These are phyloP conservation scores for Macrochelys suwanniensis DNA, from an alignment of 2,797 vertebrate species.

Conservation along the genomic window DNA sequence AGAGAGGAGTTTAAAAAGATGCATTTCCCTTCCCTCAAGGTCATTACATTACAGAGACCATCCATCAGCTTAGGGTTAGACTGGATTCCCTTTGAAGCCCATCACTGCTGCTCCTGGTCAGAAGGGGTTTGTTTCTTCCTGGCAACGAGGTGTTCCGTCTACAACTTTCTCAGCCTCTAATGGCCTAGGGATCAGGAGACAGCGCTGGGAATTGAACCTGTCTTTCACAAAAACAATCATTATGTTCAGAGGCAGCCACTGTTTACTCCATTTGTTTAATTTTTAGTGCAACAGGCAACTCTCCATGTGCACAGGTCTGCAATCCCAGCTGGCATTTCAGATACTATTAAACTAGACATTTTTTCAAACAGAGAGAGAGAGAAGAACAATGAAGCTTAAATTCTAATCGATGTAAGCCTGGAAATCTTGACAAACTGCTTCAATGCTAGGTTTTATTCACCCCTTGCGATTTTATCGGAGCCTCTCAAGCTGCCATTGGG, in stretches of 20 bases:
- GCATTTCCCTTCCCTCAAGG: background rate
- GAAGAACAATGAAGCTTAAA: conserved; percentile 20
- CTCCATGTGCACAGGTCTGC: background rate
- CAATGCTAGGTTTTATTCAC: conserved; percentile 34
- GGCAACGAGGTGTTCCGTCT: background rate
- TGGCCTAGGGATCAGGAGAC: background rate
- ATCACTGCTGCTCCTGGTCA: background rate
- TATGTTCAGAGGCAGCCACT: background rate
- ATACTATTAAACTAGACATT: background rate
- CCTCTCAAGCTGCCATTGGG: conserved; percentile 47
- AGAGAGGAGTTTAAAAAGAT: background rate
- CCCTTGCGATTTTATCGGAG: conserved; percentile 21
- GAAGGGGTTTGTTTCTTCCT: background rate
- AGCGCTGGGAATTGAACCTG: background rate
- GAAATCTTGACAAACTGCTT: conserved; percentile 50
- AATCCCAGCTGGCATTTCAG: background rate
- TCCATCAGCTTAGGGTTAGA: background rate
- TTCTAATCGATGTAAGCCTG: background rate
- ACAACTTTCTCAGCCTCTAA: background rate
- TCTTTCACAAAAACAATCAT: background rate
- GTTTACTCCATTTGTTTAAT: background rate
- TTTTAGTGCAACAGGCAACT: background rate
- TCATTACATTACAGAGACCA: background rate
- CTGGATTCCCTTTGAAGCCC: background rate
- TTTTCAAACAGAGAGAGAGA: background rate